Conservation (phyloP, 2,888 invertebrate genomes). For the Euplagia quadripunctaria region DNA sequence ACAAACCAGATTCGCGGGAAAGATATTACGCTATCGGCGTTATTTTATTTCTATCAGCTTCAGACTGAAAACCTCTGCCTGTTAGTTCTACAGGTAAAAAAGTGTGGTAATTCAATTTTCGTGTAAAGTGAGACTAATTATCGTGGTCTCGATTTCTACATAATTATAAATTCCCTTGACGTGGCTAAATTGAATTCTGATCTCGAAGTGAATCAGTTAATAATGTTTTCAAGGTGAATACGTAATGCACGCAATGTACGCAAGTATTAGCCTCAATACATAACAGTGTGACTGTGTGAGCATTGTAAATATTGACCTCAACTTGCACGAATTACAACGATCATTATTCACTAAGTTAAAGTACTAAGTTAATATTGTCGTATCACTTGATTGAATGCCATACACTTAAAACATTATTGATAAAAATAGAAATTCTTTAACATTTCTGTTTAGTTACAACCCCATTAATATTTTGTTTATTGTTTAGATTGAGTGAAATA, state of each 20-base stretch:
- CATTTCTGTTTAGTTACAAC: neutral
- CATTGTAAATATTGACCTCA: slow-evolving; percentile 7
- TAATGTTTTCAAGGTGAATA: slow-evolving; percentile 22
- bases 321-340: neutral
- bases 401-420: neutral
- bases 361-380: neutral
- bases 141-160: slow-evolving; percentile 17
- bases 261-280: slow-evolving; percentile 1
- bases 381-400: neutral
- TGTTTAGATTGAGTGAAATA: too few relatives aligned
- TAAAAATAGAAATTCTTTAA: neutral
- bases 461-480: neutral
- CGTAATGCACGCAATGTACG: slow-evolving; percentile 18
- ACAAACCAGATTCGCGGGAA: too few relatives aligned
- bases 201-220: neutral
- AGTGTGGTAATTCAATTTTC: neutral
- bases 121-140: neutral
- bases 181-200: neutral
- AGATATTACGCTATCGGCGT: too few relatives aligned
- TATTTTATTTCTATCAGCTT: too few relatives aligned
- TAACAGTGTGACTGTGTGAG: neutral
- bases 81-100: too few relatives aligned
- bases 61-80: too few relatives aligned
- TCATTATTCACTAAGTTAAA: neutral
- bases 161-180: slow-evolving; percentile 10